These are phyloP conservation scores for Pteruthius melanotis DNA, from an alignment of 2,113 vertebrate genomes.

Conservation along the genomic window DNA sequence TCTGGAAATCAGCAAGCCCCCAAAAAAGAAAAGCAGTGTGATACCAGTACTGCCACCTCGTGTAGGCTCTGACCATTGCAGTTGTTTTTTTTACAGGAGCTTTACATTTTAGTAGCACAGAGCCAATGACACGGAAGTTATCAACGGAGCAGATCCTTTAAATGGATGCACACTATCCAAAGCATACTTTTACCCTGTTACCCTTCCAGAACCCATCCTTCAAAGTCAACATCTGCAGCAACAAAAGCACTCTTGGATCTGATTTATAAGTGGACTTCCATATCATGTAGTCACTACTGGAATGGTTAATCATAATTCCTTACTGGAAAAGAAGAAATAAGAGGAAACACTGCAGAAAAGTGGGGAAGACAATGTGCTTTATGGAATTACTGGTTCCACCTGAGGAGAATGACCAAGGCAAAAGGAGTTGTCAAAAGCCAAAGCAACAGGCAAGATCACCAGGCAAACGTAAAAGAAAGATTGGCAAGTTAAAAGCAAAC, in stretches of 20 bases:
- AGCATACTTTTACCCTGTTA: neutral
- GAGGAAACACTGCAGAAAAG: neutral
- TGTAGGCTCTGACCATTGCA: slow-evolving; percentile 10
- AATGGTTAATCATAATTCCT: neutral
- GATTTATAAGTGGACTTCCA: neutral
- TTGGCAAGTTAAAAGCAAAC: neutral
- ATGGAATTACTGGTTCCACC: neutral
- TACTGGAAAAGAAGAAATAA: neutral
- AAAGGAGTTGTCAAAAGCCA: neutral
- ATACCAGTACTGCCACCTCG: slow-evolving; percentile 47
- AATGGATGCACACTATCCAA: neutral
- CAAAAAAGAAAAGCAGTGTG: neutral
- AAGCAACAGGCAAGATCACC: neutral
- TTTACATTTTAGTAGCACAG: neutral
- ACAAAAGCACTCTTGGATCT: neutral
- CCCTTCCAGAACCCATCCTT: neutral
- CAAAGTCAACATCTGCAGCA: neutral
- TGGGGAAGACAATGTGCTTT: neutral
- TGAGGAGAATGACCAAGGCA: neutral
- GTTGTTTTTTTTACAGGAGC: neutral
- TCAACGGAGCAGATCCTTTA: neutral
- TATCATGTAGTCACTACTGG: neutral
- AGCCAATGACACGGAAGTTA: neutral
- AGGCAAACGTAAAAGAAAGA: neutral
- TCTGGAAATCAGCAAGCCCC: neutral